A percentile compares a stretch with the other conserved stretches of the same genome.
Evolutionary conservation across 2,113 vertebrate species (phyloP).

Genomic region (Heptranchias perlo): DNA sequence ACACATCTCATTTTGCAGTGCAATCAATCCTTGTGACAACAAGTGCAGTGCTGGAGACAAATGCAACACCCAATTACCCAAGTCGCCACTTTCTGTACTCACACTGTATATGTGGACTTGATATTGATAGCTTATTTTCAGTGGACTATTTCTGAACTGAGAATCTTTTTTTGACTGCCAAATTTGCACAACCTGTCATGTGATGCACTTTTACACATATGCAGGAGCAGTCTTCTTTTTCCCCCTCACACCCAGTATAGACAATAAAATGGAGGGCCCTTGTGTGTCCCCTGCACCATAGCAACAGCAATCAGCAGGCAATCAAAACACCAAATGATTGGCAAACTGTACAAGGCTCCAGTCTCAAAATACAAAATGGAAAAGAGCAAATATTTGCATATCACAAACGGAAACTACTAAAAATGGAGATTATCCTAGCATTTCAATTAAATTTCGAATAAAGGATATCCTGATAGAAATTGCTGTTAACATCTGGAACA

Average conservation of each 20-base stretch:
- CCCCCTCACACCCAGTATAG: background rate
- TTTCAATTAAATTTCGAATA: background rate
- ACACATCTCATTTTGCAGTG: background rate
- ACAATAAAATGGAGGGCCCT: background rate
- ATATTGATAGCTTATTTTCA: background rate
- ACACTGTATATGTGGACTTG: background rate
- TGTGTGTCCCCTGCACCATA: background rate
- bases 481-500: background rate
- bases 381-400: background rate
- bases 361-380: background rate
- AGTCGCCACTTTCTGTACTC: background rate
- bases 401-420: background rate
- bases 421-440: background rate
- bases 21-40: background rate
- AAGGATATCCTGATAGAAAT: background rate
- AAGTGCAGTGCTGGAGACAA: background rate
- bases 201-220: background rate
- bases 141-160: background rate
- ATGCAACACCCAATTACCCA: background rate
- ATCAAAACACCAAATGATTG: background rate
- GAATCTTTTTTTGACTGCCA: background rate
- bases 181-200: background rate
- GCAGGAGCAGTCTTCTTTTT: background rate
- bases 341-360: background rate
- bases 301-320: background rate